A percentile compares a stretch with the other conserved stretches of the same genome.
Evolutionary conservation across 2,113 vertebrate genomes (phyloP).

Genomic region (Ochotona princeps): DNA sequence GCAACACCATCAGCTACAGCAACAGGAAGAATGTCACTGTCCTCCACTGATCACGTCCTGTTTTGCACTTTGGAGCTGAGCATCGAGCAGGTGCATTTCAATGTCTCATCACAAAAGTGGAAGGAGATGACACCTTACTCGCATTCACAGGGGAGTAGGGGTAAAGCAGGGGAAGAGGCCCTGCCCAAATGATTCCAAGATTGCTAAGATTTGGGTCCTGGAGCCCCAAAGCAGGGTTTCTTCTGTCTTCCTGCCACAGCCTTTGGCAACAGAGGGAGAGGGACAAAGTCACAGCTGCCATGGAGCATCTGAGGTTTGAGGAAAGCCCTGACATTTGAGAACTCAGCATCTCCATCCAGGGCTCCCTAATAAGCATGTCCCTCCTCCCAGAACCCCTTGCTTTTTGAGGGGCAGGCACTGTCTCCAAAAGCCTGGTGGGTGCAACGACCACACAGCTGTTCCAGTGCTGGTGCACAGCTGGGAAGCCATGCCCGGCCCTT

Average conservation of each 20-base stretch:
- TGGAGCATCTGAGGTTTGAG: background rate
- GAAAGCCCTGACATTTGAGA: background rate
- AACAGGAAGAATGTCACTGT: background rate
- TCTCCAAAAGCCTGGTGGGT: background rate
- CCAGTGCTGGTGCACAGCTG: background rate
- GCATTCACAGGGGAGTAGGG: background rate
- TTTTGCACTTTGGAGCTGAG: background rate
- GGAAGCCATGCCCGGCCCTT: background rate
- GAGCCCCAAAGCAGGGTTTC: background rate
- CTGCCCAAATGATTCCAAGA: background rate
- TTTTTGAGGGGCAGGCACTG: background rate
- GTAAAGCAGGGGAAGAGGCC: background rate
- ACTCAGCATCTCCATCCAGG: too few relatives aligned
- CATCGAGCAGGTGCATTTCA: background rate
- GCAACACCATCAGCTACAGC: fast-evolving
- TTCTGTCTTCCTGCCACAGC: background rate
- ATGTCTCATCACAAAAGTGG: background rate
- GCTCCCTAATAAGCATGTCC: background rate
- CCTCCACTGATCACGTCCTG: background rate
- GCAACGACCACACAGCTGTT: background rate
- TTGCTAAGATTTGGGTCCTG: background rate
- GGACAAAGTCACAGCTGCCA: fast-evolving
- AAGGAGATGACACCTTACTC: background rate
- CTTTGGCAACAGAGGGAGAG: too few relatives aligned
- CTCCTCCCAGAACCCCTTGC: background rate